Percentiles rank a stretch among this genome's conserved stretches.
Conservation (phyloP, 2,113 vertebrate species). For the Protomyctophum bolini region DNA sequence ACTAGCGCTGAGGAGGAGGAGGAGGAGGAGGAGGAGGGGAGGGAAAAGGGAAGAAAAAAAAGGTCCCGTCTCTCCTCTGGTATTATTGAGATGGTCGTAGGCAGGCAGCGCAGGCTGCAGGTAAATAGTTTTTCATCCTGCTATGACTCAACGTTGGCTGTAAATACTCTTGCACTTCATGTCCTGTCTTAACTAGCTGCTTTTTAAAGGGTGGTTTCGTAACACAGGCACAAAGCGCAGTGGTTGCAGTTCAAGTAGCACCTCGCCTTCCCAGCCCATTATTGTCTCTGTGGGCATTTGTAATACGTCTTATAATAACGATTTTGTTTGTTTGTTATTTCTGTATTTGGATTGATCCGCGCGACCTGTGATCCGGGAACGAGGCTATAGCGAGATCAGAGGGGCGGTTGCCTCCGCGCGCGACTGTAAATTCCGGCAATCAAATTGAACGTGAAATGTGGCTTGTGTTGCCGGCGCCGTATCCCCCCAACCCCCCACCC, state of each 20-base stretch:
- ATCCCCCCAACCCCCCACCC: too few species aligned
- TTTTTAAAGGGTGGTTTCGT: slow-evolving; percentile 33
- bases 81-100: slow-evolving; percentile 71
- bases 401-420: slow-evolving; percentile 46
- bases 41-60: slow-evolving; percentile 28
- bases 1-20: slow-evolving; percentile 41
- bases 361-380: slow-evolving; percentile 52
- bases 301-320: not conserved
- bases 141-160: slow-evolving; percentile 63
- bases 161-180: slow-evolving; percentile 66
- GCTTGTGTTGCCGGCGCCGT: slow-evolving; percentile 9
- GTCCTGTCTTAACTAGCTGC: slow-evolving; percentile 36
- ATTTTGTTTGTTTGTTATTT: slow-evolving; percentile 5
- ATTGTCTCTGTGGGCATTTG: not conserved
- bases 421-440: slow-evolving; percentile 63
- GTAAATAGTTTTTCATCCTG: slow-evolving; percentile 73
- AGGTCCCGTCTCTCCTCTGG: slow-evolving; percentile 59
- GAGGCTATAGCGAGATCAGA: slow-evolving; percentile 62
- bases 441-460: slow-evolving; percentile 68
- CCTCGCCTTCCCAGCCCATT: slow-evolving; percentile 6
- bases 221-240: slow-evolving; percentile 7
- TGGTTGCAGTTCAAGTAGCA: slow-evolving; percentile 10
- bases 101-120: slow-evolving; percentile 70
- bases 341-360: slow-evolving; percentile 11
- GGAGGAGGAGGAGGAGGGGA: slow-evolving; percentile 1